These are phyloP conservation scores for Amphiprion percula DNA, from an alignment of 2,113 vertebrate species.

Conservation along the genomic window DNA sequence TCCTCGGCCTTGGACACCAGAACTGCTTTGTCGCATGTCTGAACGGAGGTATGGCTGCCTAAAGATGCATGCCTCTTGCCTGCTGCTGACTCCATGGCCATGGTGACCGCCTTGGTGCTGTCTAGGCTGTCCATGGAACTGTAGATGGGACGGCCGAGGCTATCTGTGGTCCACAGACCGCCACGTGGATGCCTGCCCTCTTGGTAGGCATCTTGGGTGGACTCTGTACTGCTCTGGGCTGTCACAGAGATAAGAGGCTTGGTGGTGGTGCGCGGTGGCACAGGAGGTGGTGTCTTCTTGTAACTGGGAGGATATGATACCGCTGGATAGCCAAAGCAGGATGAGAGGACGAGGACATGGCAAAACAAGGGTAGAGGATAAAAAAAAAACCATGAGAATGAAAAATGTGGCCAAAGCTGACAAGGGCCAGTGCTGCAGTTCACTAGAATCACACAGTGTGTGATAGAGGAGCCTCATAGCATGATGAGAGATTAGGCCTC, in stretches of 20 bases:
- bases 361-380: constrained; percentile 70
- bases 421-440: constrained; percentile 45
- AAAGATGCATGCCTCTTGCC: constrained; percentile 87
- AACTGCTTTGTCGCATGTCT: constrained; percentile 93
- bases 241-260: constrained; percentile 99
- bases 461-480: constrained; percentile 45
- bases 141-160: constrained; percentile 89
- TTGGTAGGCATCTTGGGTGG: constrained; percentile 96
- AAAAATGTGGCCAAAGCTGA: constrained; percentile 68
- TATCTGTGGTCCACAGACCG: constrained; percentile 91
- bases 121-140: constrained; percentile 96
- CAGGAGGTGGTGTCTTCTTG: constrained; percentile 96
- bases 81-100: constrained; percentile 93
- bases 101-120: constrained; percentile 95
- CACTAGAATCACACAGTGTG: constrained; percentile 54
- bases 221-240: constrained; percentile 99
- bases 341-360: constrained; percentile 74
- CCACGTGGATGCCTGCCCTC: constrained; percentile 90
- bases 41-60: constrained; percentile 88
- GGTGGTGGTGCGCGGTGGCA: constrained; percentile 95
- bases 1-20: constrained; percentile 93
- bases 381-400: constrained; percentile 67
- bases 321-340: constrained; percentile 72
- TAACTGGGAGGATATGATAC: constrained; percentile 93
- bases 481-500: constrained; percentile 44